Evolutionary conservation across 2,797 vertebrate genomes (phyloP), one percentile per base, ranked within the genome.

Genomic region (Gila robusta): DNA sequence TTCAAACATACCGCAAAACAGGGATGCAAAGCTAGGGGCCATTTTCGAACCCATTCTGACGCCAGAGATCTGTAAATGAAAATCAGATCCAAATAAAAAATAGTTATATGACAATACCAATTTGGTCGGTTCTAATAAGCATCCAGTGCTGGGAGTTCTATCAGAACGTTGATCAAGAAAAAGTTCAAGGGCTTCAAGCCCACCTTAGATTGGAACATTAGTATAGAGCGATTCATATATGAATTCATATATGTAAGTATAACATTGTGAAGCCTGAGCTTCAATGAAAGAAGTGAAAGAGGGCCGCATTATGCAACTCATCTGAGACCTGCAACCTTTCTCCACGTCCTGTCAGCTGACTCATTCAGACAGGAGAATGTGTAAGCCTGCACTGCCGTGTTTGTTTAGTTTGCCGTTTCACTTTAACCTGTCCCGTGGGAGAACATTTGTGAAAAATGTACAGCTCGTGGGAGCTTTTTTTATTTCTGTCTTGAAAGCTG

Each of bases 341-440:
- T 79, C 70, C 35, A 17, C 32, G 64, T 81, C 84, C 89, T 84
- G 59, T 88, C 88, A 89, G 86, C 80, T 41, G 47, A 39, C 74
- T 70, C 6, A n/a, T 28, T 35, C 49, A 66, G 87, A 87, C 76
- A 52, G 72, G 85, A 87, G 88, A 88, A 90, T 90, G 84, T 87
- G 84, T 86, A 74, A 71, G 87, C 84, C 84, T 87, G 67, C 72
- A 86, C 81, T 1, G 37, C 49, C 14, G 28, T 91, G 84, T 90
- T 89, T 91, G 62, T 86, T 85, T 84, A 89, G 89, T 84, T 89
- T 90, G 87, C 86, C 37, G 80, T 90, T 91, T 89, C 90, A 90
- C 81, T 89, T 91, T 89, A 90, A 89, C 47, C 83, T 73, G 23
- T 88, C 90, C 87, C 82, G 2, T 5, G 49, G 86, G 89, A 83